phyloP scores from a whole-genome alignment of 2,888 invertebrate genomes.

The Hypena proboscidalis region DNA sequence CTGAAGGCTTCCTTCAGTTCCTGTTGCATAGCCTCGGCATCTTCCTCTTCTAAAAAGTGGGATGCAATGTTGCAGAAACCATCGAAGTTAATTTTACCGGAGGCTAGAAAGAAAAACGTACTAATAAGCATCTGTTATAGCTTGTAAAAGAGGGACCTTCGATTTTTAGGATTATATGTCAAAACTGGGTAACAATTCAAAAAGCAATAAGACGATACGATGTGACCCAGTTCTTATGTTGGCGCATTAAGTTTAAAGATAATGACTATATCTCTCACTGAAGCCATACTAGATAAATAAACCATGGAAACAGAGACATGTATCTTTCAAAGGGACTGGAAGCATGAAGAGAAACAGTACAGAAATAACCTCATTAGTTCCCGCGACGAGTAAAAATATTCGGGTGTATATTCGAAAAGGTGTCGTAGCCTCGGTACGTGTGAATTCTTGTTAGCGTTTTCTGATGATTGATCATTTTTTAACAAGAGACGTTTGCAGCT shows the following conservation, averaged over 20 bases:
- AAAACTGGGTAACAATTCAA: too few relatives aligned
- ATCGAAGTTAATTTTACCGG: slow-evolving; percentile 97
- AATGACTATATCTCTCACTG: slow-evolving; percentile 40
- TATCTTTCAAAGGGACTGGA: slow-evolving; percentile 51
- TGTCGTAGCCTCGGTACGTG: slow-evolving; percentile 59
- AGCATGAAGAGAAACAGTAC: slow-evolving; percentile 45
- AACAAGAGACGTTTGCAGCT: slow-evolving; percentile 50
- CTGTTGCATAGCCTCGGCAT: slow-evolving; percentile 97
- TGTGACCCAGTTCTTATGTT: slow-evolving; percentile 17
- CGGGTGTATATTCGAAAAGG: slow-evolving; percentile 65
- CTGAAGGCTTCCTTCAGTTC: slow-evolving; percentile 99
- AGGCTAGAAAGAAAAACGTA: slow-evolving; percentile 75
- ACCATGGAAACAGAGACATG: slow-evolving; percentile 48
- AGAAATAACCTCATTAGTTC: slow-evolving; percentile 74
- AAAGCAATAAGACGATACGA: too few relatives aligned
- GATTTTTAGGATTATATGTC: too few relatives aligned
- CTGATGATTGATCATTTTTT: slow-evolving; percentile 55
- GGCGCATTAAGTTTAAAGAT: slow-evolving; percentile 24
- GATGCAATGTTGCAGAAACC: slow-evolving; percentile 97
- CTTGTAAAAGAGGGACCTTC: too few relatives aligned
- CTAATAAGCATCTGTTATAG: too few relatives aligned
- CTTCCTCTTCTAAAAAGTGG: slow-evolving; percentile 97
- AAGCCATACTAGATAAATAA: slow-evolving; percentile 45
- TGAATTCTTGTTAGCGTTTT: slow-evolving; percentile 44
- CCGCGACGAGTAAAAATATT: slow-evolving; percentile 75